Percentiles rank a stretch among this genome's conserved stretches.
Conservation (phyloP, 1,140 invertebrate species). For the Himalopsyche phryganea region DNA sequence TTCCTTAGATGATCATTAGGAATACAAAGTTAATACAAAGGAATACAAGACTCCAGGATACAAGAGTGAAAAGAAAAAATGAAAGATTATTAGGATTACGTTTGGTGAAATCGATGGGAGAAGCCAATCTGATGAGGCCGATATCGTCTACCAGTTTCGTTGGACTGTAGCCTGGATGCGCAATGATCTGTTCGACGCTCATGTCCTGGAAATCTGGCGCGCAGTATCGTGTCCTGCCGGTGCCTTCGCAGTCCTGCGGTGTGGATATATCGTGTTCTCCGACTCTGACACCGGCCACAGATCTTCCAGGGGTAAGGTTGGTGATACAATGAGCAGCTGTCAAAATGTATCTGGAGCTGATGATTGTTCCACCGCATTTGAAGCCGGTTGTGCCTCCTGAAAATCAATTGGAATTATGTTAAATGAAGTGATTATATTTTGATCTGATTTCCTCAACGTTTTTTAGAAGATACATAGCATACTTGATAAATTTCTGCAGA, state of each 20-base stretch:
- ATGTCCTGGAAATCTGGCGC: conserved; percentile 43
- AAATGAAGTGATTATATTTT: neutral
- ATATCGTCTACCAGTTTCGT: conserved; percentile 55
- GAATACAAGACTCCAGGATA: too few relatives aligned
- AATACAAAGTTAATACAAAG: too few relatives aligned
- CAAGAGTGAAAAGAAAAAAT: too few relatives aligned
- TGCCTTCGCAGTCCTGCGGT: conserved; percentile 52
- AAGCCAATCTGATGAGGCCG: conserved; percentile 56
- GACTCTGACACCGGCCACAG: conserved; percentile 49
- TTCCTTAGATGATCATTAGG: too few relatives aligned
- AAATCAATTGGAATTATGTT: neutral
- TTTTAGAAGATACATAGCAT: neutral
- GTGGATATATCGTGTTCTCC: conserved; percentile 60
- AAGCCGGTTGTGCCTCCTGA: conserved; percentile 12
- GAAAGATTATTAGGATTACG: too few relatives aligned
- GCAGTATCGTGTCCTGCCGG: conserved; percentile 38
- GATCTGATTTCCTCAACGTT: neutral
- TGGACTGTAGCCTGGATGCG: conserved; percentile 46
- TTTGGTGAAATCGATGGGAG: conserved; percentile 52
- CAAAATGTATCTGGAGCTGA: conserved; percentile 47
- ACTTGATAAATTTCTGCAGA: neutral
- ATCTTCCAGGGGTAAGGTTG: conserved; percentile 36
- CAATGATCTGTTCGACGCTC: conserved; percentile 39
- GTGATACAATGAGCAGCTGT: conserved; percentile 62
- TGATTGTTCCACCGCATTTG: conserved; percentile 47